Evolutionary conservation across 2,113 vertebrate genomes (phyloP).

Genomic region (Pygoscelis antarcticus): DNA sequence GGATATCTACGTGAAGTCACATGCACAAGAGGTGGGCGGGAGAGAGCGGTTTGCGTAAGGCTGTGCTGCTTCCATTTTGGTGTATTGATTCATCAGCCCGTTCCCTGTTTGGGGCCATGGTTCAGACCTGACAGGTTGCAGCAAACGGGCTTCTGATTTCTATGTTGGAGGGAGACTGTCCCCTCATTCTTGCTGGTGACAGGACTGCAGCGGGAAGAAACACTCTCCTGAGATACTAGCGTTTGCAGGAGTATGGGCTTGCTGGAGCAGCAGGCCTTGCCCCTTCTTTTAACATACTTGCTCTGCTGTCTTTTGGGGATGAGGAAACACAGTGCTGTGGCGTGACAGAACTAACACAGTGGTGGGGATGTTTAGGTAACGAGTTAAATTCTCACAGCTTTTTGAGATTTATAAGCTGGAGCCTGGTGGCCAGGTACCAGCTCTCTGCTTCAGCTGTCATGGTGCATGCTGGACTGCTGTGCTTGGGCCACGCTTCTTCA

Average conservation of each 20-base stretch:
- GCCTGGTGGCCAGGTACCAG: background rate
- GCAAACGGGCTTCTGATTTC: background rate
- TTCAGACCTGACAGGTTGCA: background rate
- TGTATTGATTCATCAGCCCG: background rate
- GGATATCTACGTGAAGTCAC: accelerated
- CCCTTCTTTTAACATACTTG: background rate
- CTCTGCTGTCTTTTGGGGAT: background rate
- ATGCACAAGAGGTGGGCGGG: background rate
- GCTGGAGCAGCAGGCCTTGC: background rate
- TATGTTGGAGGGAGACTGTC: background rate
- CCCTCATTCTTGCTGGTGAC: background rate
- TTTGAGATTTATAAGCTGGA: background rate
- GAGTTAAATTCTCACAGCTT: background rate
- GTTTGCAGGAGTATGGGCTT: background rate
- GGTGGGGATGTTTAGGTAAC: background rate
- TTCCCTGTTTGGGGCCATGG: background rate
- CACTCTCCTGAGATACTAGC: background rate
- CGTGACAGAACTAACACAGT: background rate
- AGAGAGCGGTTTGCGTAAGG: accelerated
- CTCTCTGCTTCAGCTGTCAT: background rate
- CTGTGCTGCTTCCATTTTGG: background rate
- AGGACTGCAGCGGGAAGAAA: background rate
- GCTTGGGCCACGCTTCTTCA: background rate
- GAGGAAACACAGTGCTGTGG: background rate
- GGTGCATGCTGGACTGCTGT: background rate